Percentiles rank a stretch among this genome's conserved stretches.
These are phyloP conservation scores for Maccullochella peelii DNA, from an alignment of 2,113 vertebrate genomes.

Conservation along the genomic window DNA sequence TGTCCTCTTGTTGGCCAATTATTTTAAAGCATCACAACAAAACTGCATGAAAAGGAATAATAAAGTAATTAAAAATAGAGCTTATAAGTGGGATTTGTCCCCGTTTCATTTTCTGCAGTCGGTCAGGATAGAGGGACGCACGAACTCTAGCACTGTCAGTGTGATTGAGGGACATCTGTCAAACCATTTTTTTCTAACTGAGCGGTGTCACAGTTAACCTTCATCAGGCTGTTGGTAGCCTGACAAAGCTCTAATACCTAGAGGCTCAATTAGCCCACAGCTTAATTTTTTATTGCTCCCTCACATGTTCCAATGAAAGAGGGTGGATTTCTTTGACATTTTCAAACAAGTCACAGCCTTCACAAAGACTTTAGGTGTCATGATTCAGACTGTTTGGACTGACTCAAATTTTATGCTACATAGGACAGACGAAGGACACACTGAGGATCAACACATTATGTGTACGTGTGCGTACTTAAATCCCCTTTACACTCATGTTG, in stretches of 20 bases:
- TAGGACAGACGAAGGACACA: background rate
- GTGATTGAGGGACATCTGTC: constrained; percentile 17
- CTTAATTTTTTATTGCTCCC: background rate
- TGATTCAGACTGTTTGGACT: background rate
- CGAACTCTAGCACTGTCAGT: background rate
- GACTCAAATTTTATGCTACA: background rate
- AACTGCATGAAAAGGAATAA: background rate
- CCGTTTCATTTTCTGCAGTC: background rate
- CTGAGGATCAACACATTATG: background rate
- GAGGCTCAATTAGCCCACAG: constrained; percentile 9
- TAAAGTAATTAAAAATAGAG: background rate
- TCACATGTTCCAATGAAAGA: constrained; percentile 3
- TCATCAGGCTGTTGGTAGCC: background rate
- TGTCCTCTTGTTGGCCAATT: background rate
- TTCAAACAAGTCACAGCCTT: constrained; percentile 5
- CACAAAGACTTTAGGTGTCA: background rate
- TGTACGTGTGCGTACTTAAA: background rate
- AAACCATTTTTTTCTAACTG: background rate
- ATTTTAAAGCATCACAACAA: background rate
- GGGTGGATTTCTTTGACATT: background rate
- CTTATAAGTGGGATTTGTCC: background rate
- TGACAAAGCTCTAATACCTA: constrained; percentile 6
- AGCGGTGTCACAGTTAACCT: constrained; percentile 36
- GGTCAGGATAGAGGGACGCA: background rate
- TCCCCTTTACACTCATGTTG: constrained; percentile 31